These are phyloP conservation scores for Ormyrus rosae DNA, from an alignment of 2,888 invertebrate species.

Conservation along the genomic window DNA sequence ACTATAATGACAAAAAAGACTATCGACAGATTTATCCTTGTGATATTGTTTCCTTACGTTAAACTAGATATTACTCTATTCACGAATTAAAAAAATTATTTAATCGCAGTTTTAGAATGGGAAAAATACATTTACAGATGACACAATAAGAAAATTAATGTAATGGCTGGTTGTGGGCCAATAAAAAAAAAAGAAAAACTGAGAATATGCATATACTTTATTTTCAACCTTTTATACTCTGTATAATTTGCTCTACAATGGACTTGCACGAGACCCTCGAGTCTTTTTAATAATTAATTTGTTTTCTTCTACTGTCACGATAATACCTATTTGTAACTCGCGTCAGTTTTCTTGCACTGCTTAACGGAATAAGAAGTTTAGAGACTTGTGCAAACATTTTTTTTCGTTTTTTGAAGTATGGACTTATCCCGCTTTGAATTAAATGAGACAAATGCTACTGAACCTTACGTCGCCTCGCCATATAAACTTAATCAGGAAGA, in stretches of 20 bases:
- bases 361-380: conserved; percentile 21
- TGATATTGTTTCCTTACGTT: conserved; percentile 57
- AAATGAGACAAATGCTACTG: conserved; percentile 62
- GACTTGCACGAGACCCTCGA: conserved; percentile 12
- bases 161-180: conserved; percentile 69
- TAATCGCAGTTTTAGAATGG: conserved; percentile 28
- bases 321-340: conserved; percentile 21
- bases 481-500: conserved; percentile 86
- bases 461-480: conserved; percentile 68
- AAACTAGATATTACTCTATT: conserved; percentile 49
- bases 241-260: conserved; percentile 10
- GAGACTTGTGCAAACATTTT: background rate
- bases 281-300: conserved; percentile 65
- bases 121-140: conserved; percentile 53
- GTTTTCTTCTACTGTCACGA: conserved; percentile 62
- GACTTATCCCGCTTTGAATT: conserved; percentile 56
- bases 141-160: conserved; percentile 61
- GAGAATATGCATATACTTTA: conserved; percentile 9
- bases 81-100: conserved; percentile 37
- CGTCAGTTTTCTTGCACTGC: conserved; percentile 36
- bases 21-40: conserved; percentile 54
- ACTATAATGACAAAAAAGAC: conserved; percentile 52
- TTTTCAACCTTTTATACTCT: conserved; percentile 4
- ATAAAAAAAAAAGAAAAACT: conserved; percentile 68
- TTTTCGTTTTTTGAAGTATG: conserved; percentile 51